A percentile compares a stretch with the other conserved stretches of the same genome.
Conservation (phyloP, 2,113 vertebrate species). For the Tretioscincus oriximinensis region DNA sequence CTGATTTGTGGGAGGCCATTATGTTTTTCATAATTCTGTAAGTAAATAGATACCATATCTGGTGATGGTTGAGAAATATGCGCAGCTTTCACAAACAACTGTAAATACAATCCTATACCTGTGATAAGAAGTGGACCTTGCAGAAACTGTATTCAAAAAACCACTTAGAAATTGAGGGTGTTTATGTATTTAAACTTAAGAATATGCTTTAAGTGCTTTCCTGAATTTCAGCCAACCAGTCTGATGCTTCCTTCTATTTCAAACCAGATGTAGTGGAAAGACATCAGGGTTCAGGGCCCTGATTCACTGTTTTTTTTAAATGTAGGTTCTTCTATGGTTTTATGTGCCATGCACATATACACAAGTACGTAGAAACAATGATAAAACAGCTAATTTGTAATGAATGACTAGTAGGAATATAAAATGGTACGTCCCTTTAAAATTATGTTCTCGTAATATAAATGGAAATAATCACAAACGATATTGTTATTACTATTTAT, state of each 20-base stretch:
- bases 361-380: neutral
- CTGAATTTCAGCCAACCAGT: constrained; percentile 14
- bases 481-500: too few species aligned
- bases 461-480: too few species aligned
- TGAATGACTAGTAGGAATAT: neutral
- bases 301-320: neutral
- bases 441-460: constrained; percentile 1
- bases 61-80: constrained; percentile 12
- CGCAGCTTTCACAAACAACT: constrained; percentile 31
- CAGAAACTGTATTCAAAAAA: constrained; percentile 14
- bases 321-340: constrained; percentile 5
- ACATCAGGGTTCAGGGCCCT: neutral
- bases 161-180: neutral
- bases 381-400: neutral
- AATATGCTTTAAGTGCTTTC: constrained; percentile 26
- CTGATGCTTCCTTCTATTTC: neutral
- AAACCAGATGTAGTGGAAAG: neutral
- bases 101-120: constrained; percentile 30
- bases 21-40: constrained; percentile 5
- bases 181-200: constrained; percentile 36
- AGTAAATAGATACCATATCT: constrained; percentile 17
- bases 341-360: neutral
- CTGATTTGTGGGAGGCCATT: accelerated
- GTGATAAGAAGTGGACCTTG: constrained; percentile 16
- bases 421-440: neutral